Percentiles rank a stretch among this genome's conserved stretches.
These are phyloP conservation scores for Poeciliopsis infans DNA, from an alignment of 2,797 vertebrate species.

Conservation along the genomic window DNA sequence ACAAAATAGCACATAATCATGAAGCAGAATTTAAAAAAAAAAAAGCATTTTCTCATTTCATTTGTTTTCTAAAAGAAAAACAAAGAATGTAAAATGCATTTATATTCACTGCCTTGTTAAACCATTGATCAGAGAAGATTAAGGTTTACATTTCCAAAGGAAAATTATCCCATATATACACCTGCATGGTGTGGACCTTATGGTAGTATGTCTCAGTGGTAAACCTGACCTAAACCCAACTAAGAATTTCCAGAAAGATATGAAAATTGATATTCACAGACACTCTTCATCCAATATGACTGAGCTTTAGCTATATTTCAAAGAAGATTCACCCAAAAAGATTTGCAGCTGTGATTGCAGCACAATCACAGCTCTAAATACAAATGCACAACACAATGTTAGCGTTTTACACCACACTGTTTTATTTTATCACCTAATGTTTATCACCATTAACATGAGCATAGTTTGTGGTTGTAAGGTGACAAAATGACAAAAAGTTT, in stretches of 20 bases:
- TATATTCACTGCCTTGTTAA: not conserved
- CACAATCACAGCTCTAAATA: not conserved
- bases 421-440: not conserved
- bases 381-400: not conserved
- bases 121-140: not conserved
- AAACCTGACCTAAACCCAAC: not conserved
- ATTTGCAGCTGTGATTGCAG: not conserved
- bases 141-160: not conserved
- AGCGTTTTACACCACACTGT: not conserved
- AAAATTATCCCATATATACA: not conserved
- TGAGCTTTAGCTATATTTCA: not conserved
- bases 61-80: not conserved
- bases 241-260: not conserved
- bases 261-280: not conserved
- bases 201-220: not conserved
- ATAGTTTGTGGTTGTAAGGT: constrained; percentile 4
- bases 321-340: not conserved
- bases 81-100: not conserved
- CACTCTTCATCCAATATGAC: not conserved
- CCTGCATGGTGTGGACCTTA: not conserved
- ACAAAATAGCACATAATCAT: not conserved
- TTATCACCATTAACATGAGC: not conserved
- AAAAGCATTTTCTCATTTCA: not conserved
- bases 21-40: not conserved
- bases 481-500: not conserved